Conservation (phyloP, 1,140 invertebrate genomes). For the Drosophila obscura region DNA sequence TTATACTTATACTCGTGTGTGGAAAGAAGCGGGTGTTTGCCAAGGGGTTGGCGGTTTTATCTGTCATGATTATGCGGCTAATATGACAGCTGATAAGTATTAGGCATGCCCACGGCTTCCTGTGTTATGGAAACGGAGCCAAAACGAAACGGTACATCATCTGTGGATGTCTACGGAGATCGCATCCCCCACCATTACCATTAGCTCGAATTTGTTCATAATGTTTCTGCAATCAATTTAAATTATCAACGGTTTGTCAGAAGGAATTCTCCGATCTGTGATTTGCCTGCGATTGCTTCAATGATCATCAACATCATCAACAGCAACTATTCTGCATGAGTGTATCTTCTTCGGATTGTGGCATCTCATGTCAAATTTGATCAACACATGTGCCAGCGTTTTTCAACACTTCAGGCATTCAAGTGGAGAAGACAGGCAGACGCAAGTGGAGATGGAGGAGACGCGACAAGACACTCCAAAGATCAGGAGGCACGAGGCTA, state of each 20-base stretch:
- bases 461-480: not conserved
- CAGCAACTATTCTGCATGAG: not conserved
- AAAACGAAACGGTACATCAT: conserved; percentile 5
- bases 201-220: not conserved
- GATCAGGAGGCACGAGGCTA: conserved; percentile 30
- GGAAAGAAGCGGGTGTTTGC: conserved; percentile 25
- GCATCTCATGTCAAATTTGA: conserved; percentile 37
- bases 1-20: conserved; percentile 12
- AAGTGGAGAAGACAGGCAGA: conserved; percentile 21
- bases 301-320: conserved; percentile 18
- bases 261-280: not conserved
- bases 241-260: conserved; percentile 10
- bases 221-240: conserved; percentile 3
- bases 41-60: conserved; percentile 28
- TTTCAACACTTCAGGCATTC: conserved; percentile 38
- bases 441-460: conserved; percentile 4
- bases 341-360: conserved; percentile 1
- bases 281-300: conserved; percentile 7
- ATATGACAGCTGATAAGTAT: conserved; percentile 47
- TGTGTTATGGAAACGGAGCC: conserved; percentile 13
- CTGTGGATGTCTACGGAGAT: not conserved
- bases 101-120: conserved; percentile 15
- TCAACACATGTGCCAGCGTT: conserved; percentile 47
- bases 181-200: conserved; percentile 1
- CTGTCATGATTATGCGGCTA: conserved; percentile 47